A percentile compares a stretch with the other conserved stretches of the same genome.
These are phyloP conservation scores for Epizoanthus fatuus DNA, from an alignment of 92 coral and sea anemone species.

Conservation along the genomic window DNA sequence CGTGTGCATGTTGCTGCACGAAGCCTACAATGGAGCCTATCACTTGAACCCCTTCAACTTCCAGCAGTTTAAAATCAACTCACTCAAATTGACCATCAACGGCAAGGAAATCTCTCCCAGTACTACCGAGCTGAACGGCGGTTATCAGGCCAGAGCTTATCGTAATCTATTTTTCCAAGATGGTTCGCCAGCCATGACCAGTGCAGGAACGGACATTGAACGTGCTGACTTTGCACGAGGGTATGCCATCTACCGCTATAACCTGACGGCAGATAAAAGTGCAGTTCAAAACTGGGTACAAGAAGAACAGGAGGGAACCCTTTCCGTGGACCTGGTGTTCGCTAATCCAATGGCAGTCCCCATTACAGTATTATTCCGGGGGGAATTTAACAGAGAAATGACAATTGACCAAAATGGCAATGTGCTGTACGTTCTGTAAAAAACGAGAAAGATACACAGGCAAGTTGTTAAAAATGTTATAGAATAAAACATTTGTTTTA, in stretches of 20 bases:
- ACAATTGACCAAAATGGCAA: constrained; percentile 34
- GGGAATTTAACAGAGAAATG: constrained; percentile 44
- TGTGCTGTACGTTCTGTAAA: constrained; percentile 25
- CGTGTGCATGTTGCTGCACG: constrained; percentile 35
- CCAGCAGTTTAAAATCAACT: constrained; percentile 11
- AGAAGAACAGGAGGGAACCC: constrained; percentile 32
- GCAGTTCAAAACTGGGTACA: constrained; percentile 23
- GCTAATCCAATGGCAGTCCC: neutral
- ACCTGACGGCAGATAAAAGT: constrained; percentile 54
- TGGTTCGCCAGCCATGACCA: constrained; percentile 2
- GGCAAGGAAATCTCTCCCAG: constrained; percentile 45
- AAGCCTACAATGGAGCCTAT: constrained; percentile 48
- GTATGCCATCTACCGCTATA: constrained; percentile 32
- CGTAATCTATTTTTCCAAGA: constrained; percentile 16
- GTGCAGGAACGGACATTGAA: constrained; percentile 43
- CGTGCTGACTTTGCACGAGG: constrained; percentile 48
- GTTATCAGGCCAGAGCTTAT: constrained; percentile 28
- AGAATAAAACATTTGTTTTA: too few relatives aligned
- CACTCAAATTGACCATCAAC: constrained; percentile 19
- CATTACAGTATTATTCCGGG: constrained; percentile 11
- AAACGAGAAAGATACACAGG: too few relatives aligned
- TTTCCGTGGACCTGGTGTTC: constrained; percentile 14
- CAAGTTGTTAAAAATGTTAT: too few relatives aligned
- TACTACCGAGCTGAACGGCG: neutral
- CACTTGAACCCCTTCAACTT: constrained; percentile 49